Conservation (phyloP, 2,797 vertebrate species). For the Pogonophryne albipinna region DNA sequence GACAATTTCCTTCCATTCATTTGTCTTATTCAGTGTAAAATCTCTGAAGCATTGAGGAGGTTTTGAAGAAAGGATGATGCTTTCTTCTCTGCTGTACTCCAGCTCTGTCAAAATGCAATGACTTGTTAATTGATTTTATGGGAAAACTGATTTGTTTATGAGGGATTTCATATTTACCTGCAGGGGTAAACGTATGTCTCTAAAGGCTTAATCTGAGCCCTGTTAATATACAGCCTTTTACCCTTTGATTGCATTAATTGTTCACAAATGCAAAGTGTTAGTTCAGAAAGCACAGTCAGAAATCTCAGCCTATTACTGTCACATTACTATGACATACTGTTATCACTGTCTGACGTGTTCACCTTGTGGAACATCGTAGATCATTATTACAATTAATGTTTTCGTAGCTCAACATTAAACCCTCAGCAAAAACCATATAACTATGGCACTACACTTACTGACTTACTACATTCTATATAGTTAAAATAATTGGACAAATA, state of each 20-base stretch:
- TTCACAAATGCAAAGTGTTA: neutral
- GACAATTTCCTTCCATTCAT: slow-evolving; percentile 10
- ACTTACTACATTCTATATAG: too few relatives aligned
- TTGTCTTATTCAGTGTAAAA: neutral
- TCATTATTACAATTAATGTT: neutral
- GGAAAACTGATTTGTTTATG: neutral
- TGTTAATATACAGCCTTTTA: neutral
- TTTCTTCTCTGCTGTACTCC: too few relatives aligned
- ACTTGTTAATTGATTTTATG: neutral
- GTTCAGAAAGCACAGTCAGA: neutral
- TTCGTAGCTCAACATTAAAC: neutral
- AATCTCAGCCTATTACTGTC: neutral
- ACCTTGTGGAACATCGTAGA: too few relatives aligned
- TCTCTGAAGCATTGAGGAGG: neutral
- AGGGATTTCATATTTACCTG: neutral
- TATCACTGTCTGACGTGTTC: neutral
- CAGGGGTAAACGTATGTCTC: too few relatives aligned
- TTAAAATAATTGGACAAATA: too few relatives aligned
- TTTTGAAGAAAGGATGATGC: neutral
- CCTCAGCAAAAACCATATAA: too few relatives aligned
- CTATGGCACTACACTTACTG: too few relatives aligned
- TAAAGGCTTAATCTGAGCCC: too few relatives aligned
- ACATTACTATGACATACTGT: neutral
- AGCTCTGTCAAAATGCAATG: neutral
- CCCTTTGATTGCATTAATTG: neutral